phyloP scores from a whole-genome alignment of 2,888 invertebrate genomes.

The Sarcophaga carnaria region DNA sequence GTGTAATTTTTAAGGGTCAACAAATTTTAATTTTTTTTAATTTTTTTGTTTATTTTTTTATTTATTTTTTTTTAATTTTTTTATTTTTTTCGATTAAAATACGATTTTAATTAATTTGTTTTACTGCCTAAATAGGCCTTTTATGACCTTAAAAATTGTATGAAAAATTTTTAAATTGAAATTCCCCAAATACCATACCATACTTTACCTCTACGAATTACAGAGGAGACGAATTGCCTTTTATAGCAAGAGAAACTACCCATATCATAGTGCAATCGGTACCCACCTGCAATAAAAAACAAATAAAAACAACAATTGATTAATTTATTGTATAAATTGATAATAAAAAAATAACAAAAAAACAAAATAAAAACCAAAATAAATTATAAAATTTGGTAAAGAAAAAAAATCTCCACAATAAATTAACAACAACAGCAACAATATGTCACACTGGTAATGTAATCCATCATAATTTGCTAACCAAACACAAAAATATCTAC shows the following conservation, averaged over 20 bases:
- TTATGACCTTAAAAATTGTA: too few relatives aligned
- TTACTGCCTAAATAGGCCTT: too few relatives aligned
- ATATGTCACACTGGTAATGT: slow-evolving; percentile 64
- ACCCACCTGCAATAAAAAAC: slow-evolving; percentile 65
- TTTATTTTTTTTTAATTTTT: too few relatives aligned
- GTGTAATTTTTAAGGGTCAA: too few relatives aligned
- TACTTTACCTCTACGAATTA: background rate
- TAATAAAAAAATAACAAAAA: slow-evolving; percentile 3
- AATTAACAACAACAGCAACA: slow-evolving; percentile 21
- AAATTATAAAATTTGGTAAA: slow-evolving; percentile 51
- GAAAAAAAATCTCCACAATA: slow-evolving; percentile 39
- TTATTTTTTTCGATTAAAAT: too few relatives aligned
- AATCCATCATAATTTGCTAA: slow-evolving; percentile 67
- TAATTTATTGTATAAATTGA: slow-evolving; percentile 46
- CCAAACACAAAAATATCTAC: slow-evolving; percentile 20
- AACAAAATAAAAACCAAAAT: too few relatives aligned
- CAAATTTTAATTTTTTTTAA: too few relatives aligned
- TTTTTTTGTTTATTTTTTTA: too few relatives aligned
- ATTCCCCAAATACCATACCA: background rate
- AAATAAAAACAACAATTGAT: slow-evolving; percentile 49
- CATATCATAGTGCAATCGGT: background rate
- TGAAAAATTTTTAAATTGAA: too few relatives aligned
- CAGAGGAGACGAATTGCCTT: background rate
- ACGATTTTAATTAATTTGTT: too few relatives aligned
- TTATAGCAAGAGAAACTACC: background rate